Percentiles rank a stretch among this genome's conserved stretches.
These are phyloP conservation scores for Ictidomys tridecemlineatus DNA, from an alignment of 2,113 vertebrate species.

Conservation along the genomic window DNA sequence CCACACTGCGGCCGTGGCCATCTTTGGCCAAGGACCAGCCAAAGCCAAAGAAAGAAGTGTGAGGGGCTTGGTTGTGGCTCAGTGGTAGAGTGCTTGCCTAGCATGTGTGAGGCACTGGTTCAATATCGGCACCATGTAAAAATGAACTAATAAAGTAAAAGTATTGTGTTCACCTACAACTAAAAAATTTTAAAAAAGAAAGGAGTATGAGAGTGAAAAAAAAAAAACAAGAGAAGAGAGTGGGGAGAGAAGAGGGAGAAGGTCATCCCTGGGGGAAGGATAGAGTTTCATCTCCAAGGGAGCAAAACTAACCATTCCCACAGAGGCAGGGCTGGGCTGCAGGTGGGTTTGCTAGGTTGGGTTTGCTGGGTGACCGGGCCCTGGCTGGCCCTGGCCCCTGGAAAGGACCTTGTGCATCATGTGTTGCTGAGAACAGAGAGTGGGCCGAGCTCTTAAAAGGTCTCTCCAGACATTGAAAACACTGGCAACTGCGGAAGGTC, in stretches of 20 bases:
- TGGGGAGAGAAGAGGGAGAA: not conserved
- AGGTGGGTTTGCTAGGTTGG: not conserved
- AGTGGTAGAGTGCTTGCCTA: no score
- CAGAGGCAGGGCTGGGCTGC: not conserved
- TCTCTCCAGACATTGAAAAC: not conserved
- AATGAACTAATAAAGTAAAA: no score
- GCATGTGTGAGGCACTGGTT: no score
- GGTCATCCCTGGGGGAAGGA: no score
- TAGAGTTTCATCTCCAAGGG: no score
- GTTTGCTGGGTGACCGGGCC: not conserved
- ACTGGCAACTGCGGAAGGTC: not conserved
- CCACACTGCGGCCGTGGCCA: not conserved
- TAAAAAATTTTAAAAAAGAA: not conserved
- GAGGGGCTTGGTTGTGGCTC: no score
- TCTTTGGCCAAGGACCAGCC: not conserved
- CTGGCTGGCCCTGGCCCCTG: not conserved
- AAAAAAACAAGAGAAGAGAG: not conserved
- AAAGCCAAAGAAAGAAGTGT: not conserved
- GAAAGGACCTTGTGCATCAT: not conserved
- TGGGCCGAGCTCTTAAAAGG: not conserved
- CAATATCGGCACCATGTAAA: no score
- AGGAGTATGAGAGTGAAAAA: not conserved
- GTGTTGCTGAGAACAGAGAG: not conserved
- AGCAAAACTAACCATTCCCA: accelerated
- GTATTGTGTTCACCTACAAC: no score